These are phyloP conservation scores for Malurus elegans DNA, from an alignment of 2,113 vertebrate species.

Conservation along the genomic window DNA sequence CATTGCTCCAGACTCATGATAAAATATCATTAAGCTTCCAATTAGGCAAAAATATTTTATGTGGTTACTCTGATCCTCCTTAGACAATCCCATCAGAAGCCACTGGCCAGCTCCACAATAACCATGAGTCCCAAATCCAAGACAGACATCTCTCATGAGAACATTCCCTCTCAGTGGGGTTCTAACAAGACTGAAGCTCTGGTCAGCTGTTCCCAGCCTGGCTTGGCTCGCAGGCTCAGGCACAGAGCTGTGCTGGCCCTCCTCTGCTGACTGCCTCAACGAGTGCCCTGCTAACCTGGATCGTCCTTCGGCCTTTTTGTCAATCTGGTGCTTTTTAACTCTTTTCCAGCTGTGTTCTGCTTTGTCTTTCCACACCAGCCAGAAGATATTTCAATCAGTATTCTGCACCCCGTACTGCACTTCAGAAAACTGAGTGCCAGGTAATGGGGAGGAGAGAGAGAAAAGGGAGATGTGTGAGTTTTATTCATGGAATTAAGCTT, in stretches of 20 bases:
- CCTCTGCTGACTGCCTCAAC: neutral
- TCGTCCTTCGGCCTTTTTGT: neutral
- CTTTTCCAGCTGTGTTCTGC: neutral
- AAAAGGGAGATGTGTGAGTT: neutral
- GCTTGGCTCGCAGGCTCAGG: neutral
- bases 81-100: neutral
- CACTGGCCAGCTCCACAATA: neutral
- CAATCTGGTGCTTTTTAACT: neutral
- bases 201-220: neutral
- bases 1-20: neutral
- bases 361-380: neutral
- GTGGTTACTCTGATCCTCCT: neutral
- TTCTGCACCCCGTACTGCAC: neutral
- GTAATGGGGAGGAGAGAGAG: neutral
- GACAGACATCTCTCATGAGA: neutral
- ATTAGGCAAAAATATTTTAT: constrained; percentile 19
- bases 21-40: constrained; percentile 17
- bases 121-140: neutral
- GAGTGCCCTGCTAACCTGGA: neutral
- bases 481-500: neutral
- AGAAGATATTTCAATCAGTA: neutral
- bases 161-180: rapidly evolving
- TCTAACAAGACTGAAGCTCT: neutral
- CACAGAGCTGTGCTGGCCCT: neutral
- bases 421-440: neutral